Percentiles rank a stretch among this genome's conserved stretches.
phyloP scores from a whole-genome alignment of 2,113 vertebrate species.

The Regulus satrapa region DNA sequence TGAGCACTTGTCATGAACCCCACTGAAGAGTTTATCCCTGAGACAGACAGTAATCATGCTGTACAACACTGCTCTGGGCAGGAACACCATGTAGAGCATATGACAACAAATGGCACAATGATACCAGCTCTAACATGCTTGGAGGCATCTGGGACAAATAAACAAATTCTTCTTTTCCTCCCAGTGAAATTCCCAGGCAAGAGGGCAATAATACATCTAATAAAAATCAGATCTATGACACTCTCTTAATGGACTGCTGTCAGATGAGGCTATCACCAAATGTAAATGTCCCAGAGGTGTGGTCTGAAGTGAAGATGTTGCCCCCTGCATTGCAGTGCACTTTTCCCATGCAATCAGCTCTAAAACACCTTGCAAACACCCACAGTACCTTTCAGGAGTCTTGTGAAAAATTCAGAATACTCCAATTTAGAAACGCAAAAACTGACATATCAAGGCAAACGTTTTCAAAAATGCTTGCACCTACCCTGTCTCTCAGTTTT shows the following conservation, averaged over 20 bases:
- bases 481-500: background rate
- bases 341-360: background rate
- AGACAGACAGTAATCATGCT: background rate
- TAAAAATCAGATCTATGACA: background rate
- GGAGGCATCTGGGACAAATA: background rate
- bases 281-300: background rate
- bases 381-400: background rate
- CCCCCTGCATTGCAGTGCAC: background rate
- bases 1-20: background rate
- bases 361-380: background rate
- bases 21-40: background rate
- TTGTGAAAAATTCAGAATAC: background rate
- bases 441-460: background rate
- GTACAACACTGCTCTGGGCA: background rate
- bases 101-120: background rate
- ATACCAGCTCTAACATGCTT: background rate
- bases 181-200: background rate
- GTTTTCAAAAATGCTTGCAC: background rate
- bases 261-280: background rate
- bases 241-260: background rate
- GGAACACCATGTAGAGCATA: rapidly evolving
- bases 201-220: background rate
- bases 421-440: background rate
- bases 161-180: background rate
- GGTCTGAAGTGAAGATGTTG: background rate